Evolutionary conservation across 2,113 vertebrate genomes (phyloP), one percentile per base, ranked within the genome.

Genomic region (Otis tarda): DNA sequence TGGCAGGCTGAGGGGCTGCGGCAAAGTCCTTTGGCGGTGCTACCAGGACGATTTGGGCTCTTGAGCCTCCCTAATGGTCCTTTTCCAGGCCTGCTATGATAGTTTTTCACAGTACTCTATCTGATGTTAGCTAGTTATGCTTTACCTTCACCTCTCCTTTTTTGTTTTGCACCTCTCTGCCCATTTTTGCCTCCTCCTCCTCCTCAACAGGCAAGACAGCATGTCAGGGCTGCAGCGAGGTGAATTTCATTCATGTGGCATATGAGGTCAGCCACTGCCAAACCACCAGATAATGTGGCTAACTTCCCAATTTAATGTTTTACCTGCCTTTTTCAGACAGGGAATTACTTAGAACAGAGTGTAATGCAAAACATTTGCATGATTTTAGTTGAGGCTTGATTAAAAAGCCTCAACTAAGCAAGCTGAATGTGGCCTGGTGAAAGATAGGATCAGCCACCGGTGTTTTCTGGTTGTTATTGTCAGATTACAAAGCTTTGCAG

Each of bases 401-500:
- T 89, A 83, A 87, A 96, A 79, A 78, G 10, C 75, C 63, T 89
- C 0, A 0, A 16, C 28, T 23, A 52, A 93, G 61, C n/a, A 87
- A 83, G 63, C 43, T 85, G 73, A 90, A 78, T 3, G 2, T 87
- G 71, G 61, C 47, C 83, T 84, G 70, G 92, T 6, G 14, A 93
- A 91, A 91, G 57, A 93, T 67, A 87, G 41, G 27, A 89, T 92
- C 83, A 94, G 50, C 39, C 67, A 71, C 33, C 12, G 6, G 43
- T 95, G 84, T 95, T 76, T 69, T 95, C 81, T 91, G 41, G 77
- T 90, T 76, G 69, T 88, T 93, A 64, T 27, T 78, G 71, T 87
- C 71, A 86, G 73, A 68, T 90, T 80, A 77, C 61, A 79, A 93
- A 89, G 90, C 47, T 85, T 83, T 93, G 87, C 43, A 43, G 52